These are phyloP conservation scores for Neodontobutis hainanensis DNA, from an alignment of 2,113 vertebrate genomes.

Conservation along the genomic window DNA sequence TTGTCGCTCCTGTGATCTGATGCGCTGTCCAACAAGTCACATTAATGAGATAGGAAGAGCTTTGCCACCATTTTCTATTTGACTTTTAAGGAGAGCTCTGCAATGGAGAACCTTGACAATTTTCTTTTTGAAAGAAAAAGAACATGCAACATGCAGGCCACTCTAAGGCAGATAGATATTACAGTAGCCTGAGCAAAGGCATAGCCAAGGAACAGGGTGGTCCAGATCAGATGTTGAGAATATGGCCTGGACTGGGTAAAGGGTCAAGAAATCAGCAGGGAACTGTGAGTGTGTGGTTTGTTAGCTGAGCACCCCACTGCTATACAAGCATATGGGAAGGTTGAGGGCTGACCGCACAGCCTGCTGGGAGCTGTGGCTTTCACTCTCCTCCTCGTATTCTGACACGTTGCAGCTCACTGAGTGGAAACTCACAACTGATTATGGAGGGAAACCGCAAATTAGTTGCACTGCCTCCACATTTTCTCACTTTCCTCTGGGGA, in stretches of 20 bases:
- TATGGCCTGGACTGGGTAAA: neutral
- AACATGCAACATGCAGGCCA: too few species aligned
- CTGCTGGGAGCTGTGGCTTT: constrained; percentile 57
- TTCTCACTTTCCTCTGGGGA: constrained; percentile 23
- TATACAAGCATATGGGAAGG: constrained; percentile 38
- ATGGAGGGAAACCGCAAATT: constrained; percentile 65
- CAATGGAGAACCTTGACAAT: constrained; percentile 13
- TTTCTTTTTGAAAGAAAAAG: constrained; percentile 25
- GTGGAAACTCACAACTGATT: constrained; percentile 54
- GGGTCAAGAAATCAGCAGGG: constrained; percentile 16
- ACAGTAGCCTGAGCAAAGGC: constrained; percentile 11
- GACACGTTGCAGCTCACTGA: constrained; percentile 46
- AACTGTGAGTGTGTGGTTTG: constrained; percentile 44
- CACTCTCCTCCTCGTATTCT: constrained; percentile 29
- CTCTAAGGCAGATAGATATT: too few species aligned
- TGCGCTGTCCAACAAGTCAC: constrained; percentile 25
- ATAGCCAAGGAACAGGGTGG: constrained; percentile 12
- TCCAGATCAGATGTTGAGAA: constrained; percentile 29
- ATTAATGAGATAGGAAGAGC: constrained; percentile 47
- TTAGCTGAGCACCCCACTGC: constrained; percentile 38
- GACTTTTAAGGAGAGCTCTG: constrained; percentile 45
- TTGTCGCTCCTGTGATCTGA: constrained; percentile 31
- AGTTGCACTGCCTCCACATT: constrained; percentile 46
- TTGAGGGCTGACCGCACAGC: constrained; percentile 40
- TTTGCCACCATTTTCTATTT: constrained; percentile 45